Evolutionary conservation across 2,113 vertebrate genomes (phyloP).

Genomic region (Gracilinanus agilis): DNA sequence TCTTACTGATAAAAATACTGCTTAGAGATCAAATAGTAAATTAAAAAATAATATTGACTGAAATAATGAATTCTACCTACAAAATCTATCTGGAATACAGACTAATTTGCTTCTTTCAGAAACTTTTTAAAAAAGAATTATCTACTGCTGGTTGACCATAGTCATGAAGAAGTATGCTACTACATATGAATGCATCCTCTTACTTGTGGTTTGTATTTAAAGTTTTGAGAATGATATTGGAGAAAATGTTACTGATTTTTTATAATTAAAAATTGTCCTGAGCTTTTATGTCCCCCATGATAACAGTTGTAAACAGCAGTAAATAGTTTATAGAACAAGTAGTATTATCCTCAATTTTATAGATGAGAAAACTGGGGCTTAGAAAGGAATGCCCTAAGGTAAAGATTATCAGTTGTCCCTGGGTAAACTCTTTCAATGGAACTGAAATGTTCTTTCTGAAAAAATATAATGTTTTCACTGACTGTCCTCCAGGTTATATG

Average conservation of each 20-base stretch:
- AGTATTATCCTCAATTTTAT: not conserved
- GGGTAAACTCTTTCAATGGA: no score
- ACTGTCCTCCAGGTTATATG: not conserved
- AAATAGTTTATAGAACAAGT: not conserved
- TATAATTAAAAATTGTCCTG: not conserved
- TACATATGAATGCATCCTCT: no score
- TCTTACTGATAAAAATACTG: not conserved
- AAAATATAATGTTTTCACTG: not conserved
- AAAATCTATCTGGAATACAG: no score
- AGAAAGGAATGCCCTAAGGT: not conserved
- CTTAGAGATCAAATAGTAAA: not conserved
- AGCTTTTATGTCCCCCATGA: not conserved
- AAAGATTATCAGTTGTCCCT: not conserved
- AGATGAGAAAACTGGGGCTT: not conserved
- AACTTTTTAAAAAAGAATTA: no score
- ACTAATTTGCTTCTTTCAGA: no score
- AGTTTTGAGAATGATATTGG: no score
- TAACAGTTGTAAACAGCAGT: not conserved
- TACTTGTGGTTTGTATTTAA: no score
- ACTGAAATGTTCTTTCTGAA: not conserved
- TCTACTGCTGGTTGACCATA: no score
- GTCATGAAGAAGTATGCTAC: no score
- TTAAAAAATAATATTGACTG: not conserved
- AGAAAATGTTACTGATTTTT: no score
- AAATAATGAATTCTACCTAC: no score